These are phyloP conservation scores for Pycnonotus jocosus DNA, from an alignment of 2,113 vertebrate species.

Conservation along the genomic window DNA sequence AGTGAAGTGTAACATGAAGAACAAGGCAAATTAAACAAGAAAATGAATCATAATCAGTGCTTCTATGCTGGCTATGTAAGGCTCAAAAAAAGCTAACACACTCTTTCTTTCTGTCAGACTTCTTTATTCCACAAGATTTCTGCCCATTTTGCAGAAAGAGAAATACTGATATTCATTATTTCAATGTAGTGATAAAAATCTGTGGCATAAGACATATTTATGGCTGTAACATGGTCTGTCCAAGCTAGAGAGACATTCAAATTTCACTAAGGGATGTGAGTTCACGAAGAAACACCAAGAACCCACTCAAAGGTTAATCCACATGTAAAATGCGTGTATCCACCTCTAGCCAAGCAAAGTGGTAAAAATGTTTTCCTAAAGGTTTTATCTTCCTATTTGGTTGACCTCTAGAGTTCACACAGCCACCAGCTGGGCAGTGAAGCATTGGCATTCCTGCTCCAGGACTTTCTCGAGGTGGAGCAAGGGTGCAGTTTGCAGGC, in stretches of 20 bases:
- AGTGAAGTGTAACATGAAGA: conserved; percentile 38
- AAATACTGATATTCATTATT: not conserved
- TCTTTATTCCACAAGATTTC: not conserved
- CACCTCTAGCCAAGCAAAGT: not conserved
- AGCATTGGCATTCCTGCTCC: not conserved
- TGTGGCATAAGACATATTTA: not conserved
- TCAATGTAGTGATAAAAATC: not conserved
- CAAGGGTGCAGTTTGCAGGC: not conserved
- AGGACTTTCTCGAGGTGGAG: not conserved
- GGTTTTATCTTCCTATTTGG: not conserved
- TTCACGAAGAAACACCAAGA: not conserved
- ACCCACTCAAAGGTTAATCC: not conserved
- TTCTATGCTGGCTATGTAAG: not conserved
- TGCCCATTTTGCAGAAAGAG: not conserved
- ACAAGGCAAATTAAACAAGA: conserved; percentile 37
- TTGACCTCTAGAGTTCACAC: fast-evolving
- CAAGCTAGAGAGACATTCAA: not conserved
- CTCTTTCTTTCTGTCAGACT: not conserved
- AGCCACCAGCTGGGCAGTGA: fast-evolving
- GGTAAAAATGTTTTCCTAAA: not conserved
- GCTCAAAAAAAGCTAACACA: not conserved
- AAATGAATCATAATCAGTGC: not conserved
- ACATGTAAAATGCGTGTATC: not conserved
- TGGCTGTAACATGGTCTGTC: not conserved
- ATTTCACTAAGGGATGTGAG: not conserved